phyloP scores from a whole-genome alignment of 2,113 vertebrate genomes.

The Saccopteryx leptura region DNA sequence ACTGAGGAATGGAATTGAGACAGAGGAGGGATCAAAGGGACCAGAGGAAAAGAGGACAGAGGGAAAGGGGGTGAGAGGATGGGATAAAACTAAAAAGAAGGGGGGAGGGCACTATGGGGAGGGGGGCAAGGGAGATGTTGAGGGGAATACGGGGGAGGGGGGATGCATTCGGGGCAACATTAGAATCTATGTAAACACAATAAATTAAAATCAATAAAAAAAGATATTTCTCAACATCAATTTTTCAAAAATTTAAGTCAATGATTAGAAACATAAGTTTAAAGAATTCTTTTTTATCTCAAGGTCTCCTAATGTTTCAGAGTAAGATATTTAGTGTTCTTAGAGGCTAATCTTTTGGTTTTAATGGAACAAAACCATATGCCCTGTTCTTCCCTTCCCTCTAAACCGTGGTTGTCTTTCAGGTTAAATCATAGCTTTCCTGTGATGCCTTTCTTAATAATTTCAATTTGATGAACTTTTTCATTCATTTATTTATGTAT shows the following conservation, averaged over 20 bases:
- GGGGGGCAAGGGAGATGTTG: no score
- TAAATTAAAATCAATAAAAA: no score
- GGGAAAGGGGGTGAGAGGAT: no score
- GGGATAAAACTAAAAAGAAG: no score
- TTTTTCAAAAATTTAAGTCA: constrained; percentile 21
- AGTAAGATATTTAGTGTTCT: neutral
- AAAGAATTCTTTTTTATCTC: neutral
- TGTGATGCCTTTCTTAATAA: neutral
- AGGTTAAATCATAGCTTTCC: neutral
- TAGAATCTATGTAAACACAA: no score
- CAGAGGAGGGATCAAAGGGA: no score
- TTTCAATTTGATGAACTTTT: neutral
- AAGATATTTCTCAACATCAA: neutral
- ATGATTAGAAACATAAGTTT: neutral
- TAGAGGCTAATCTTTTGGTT: neutral
- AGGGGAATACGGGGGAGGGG: no score
- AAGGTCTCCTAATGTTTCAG: neutral
- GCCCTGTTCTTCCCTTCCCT: neutral
- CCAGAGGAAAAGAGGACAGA: no score
- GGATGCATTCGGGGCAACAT: no score
- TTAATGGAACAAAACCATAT: neutral
- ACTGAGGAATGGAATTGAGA: no score
- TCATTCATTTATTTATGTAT: neutral
- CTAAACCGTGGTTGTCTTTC: neutral
- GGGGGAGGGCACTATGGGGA: no score